Evolutionary conservation across 2,797 vertebrate species (phyloP).

Genomic region (Micropoecilia bifurca): DNA sequence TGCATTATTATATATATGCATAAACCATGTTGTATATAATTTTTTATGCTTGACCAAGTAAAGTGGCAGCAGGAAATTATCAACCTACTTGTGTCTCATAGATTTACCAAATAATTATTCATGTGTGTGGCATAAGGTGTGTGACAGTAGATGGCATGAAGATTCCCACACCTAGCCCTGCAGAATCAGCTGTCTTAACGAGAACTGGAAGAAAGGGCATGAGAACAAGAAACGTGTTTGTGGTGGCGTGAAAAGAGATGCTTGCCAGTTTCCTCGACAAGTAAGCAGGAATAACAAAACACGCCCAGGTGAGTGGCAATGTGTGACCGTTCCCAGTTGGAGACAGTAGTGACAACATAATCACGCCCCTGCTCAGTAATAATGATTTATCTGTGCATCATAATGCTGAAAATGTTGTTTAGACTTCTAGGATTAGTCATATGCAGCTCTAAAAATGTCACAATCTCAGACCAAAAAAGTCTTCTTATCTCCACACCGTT

Average conservation of each 20-base stretch:
- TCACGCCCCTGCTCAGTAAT: neutral
- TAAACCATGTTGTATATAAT: neutral
- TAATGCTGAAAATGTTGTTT: neutral
- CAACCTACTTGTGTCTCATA: neutral
- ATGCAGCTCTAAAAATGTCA: conserved; percentile 19
- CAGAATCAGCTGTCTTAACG: neutral
- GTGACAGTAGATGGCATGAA: neutral
- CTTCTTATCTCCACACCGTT: conserved; percentile 20
- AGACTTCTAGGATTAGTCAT: neutral
- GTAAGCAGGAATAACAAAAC: conserved; percentile 9
- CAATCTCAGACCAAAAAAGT: neutral
- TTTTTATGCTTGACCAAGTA: neutral
- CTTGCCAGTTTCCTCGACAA: neutral
- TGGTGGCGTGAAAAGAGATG: neutral
- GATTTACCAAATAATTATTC: neutral
- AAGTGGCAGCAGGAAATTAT: neutral
- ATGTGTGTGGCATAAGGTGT: neutral
- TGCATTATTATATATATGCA: neutral
- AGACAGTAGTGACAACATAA: conserved; percentile 4
- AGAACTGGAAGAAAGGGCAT: neutral
- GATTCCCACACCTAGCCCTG: neutral
- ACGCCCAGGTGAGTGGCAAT: neutral
- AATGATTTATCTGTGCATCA: neutral
- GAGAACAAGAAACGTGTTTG: neutral
- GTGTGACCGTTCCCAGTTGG: neutral